Conservation (phyloP, 2,113 vertebrate species). For the Acanthochromis polyacanthus region DNA sequence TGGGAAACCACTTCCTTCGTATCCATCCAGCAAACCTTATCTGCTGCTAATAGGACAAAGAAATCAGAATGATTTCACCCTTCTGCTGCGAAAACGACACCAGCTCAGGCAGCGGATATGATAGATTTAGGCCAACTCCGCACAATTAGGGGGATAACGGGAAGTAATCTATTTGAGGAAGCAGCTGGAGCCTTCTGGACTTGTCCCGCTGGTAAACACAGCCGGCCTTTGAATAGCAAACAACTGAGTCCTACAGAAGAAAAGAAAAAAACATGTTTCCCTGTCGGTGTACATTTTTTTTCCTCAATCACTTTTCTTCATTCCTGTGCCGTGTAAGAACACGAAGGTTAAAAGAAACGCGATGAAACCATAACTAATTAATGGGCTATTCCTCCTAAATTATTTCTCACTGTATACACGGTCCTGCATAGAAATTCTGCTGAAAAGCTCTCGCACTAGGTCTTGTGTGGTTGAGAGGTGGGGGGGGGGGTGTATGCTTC, state of each 20-base stretch:
- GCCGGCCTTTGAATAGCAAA: conserved; percentile 21
- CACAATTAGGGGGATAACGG: conserved; percentile 58
- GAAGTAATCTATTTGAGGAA: conserved; percentile 63
- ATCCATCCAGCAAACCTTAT: conserved; percentile 50
- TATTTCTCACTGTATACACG: conserved; percentile 50
- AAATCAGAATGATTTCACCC: conserved; percentile 45
- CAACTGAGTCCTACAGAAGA: conserved; percentile 28
- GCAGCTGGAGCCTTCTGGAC: conserved; percentile 61
- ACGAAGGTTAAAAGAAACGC: conserved; percentile 16
- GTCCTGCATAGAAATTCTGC: conserved; percentile 8
- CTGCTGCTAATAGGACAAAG: conserved; percentile 44
- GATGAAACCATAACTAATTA: conserved; percentile 55
- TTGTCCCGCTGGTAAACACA: conserved; percentile 38
- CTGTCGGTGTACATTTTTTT: neutral
- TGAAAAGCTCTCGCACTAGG: conserved; percentile 40
- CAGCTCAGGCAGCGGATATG: conserved; percentile 16
- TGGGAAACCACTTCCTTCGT: conserved; percentile 39
- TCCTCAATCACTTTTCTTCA: neutral
- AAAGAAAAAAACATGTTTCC: conserved; percentile 1
- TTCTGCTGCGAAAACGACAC: conserved; percentile 31
- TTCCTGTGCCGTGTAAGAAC: neutral
- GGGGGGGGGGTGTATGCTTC: neutral
- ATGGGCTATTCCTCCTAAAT: conserved; percentile 50
- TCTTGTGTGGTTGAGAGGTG: neutral
- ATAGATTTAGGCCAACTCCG: conserved; percentile 43